Evolutionary conservation across 2,888 invertebrate species (phyloP), one percentile per base, ranked within the genome.

Genomic region (Apodemia duryi): DNA sequence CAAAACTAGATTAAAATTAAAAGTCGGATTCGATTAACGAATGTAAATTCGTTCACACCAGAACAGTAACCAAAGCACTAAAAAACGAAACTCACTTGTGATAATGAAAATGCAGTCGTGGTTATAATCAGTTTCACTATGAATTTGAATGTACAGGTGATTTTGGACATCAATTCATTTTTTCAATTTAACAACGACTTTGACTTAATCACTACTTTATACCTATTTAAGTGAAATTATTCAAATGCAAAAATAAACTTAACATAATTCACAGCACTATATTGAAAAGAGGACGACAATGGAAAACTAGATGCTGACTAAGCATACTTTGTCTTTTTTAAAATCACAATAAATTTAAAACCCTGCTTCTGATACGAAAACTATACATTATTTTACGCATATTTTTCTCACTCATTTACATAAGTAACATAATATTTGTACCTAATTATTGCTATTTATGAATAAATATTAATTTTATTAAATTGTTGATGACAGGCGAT

Each of bases 231-330:
- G 38, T 9, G 9, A 38, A 38, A 46, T 13, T 46, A 46, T 46
- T 46, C 13, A 46, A 46, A 46, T 46, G 46, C 46, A 46, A 5
- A 46, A 46, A 46, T 13, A 13, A 29, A 57, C 57, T 57, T 57
- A 57, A 46, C 11, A 5, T 32, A 32, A 57, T 57, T 57, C 57
- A 57, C 57, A 57, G 57, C 57, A 57, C 32, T 29, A 57, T 57
- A 32, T 52, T 52, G 28, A 52, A 9, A 52, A 57, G 32, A 32
- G 13, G 11, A 57, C 6, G 2, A 46, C 46, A 13, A 38, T 9
- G 13, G 11, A 46, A 46, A 46, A 46, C 46, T 46, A 46, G 13
- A 43, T 43, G 11, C 4, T 11, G 3, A 38, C 4, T 43, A 43
- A 43, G 43, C 43, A 43, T 43, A 43, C 43, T 2, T 43, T 11